phyloP scores from a whole-genome alignment of 2,888 invertebrate species.

The Nomada fabriciana region DNA sequence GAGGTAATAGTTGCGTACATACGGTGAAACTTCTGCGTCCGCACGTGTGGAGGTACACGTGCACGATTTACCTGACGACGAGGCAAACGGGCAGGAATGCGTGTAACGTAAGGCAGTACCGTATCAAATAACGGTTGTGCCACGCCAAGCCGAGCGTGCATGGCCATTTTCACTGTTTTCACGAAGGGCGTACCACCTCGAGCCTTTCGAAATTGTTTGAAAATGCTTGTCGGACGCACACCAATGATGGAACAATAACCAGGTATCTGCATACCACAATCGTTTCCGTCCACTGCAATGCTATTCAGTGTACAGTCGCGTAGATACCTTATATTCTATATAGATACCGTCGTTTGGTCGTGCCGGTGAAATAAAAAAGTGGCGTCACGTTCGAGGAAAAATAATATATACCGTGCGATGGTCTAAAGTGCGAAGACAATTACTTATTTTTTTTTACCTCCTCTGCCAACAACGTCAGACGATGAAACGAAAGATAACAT shows the following conservation, averaged over 20 bases:
- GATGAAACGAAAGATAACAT: constrained; percentile 7
- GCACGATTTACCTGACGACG: constrained; percentile 58
- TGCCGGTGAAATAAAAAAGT: too few relatives aligned
- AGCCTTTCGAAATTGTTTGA: not conserved
- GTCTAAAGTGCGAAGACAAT: not conserved
- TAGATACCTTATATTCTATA: too few relatives aligned
- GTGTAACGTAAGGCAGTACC: constrained; percentile 62
- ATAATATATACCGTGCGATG: too few relatives aligned
- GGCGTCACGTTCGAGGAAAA: too few relatives aligned
- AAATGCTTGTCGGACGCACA: not conserved
- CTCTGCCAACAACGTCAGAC: constrained; percentile 3
- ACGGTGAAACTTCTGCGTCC: constrained; percentile 30
- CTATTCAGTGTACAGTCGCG: too few relatives aligned
- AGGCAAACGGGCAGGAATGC: constrained; percentile 55
- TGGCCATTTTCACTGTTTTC: constrained; percentile 46
- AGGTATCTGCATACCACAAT: not conserved
- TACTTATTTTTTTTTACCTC: not conserved
- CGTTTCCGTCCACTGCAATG: too few relatives aligned
- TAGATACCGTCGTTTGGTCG: too few relatives aligned
- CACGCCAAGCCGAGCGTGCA: constrained; percentile 51
- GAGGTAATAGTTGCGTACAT: constrained; percentile 33
- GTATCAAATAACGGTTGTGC: constrained; percentile 70
- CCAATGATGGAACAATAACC: not conserved
- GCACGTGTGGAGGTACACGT: constrained; percentile 63
- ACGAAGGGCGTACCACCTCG: not conserved